phyloP scores from a whole-genome alignment of 1,140 invertebrate species.

The Samia ricini region DNA sequence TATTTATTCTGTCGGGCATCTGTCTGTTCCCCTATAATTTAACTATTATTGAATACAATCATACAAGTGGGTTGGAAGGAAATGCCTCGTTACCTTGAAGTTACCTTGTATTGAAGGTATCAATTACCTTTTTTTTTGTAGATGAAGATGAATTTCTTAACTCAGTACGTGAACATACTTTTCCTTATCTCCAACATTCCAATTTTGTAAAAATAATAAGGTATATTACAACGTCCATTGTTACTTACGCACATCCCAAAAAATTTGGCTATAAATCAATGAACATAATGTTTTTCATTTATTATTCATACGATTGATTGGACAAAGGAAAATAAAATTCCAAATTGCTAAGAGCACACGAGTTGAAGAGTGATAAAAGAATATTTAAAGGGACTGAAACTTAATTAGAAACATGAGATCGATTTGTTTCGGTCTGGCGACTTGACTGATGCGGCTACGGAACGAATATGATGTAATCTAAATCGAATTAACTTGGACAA shows the following conservation, averaged over 20 bases:
- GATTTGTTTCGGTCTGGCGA: constrained; percentile 31
- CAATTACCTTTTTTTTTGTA: too few relatives aligned
- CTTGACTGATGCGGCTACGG: background rate
- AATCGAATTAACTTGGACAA: constrained; percentile 9
- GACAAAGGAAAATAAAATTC: background rate
- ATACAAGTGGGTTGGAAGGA: too few relatives aligned
- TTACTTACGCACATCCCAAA: background rate
- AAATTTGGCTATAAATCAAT: background rate
- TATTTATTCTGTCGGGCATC: too few relatives aligned
- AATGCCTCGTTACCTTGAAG: too few relatives aligned
- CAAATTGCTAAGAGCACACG: background rate
- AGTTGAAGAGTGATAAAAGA: constrained; percentile 25
- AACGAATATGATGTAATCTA: constrained; percentile 10
- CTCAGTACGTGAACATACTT: too few relatives aligned
- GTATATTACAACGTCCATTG: background rate
- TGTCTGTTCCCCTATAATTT: too few relatives aligned
- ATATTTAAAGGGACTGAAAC: constrained; percentile 19
- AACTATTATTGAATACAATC: too few relatives aligned
- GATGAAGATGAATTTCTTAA: too few relatives aligned
- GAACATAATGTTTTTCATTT: background rate
- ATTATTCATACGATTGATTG: background rate
- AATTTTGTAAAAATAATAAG: background rate
- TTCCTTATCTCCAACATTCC: too few relatives aligned
- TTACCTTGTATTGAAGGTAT: too few relatives aligned
- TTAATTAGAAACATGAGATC: constrained; percentile 33